Evolutionary conservation across 2,888 invertebrate species (phyloP).

Genomic region (Allophyes oxyacanthae): DNA sequence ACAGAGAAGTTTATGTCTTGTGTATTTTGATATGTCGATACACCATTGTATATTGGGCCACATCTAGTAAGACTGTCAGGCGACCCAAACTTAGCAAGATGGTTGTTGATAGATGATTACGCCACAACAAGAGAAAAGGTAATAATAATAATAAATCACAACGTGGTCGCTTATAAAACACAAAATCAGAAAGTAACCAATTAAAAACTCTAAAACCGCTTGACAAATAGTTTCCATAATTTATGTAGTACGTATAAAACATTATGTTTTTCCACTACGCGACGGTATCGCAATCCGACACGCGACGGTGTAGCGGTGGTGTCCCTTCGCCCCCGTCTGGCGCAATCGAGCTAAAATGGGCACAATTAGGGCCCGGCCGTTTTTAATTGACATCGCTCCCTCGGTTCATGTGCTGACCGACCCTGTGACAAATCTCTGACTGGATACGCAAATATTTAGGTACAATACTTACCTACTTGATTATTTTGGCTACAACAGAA

Average conservation of each 20-base stretch:
- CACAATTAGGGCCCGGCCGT: constrained; percentile 78
- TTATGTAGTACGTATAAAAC: constrained; percentile 20
- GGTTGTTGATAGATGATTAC: too few species aligned
- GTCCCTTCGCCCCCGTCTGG: constrained; percentile 62
- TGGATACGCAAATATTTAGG: constrained; percentile 27
- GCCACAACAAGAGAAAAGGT: too few species aligned
- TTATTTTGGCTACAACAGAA: constrained; percentile 1
- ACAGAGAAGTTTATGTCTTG: too few species aligned
- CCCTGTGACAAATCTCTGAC: constrained; percentile 58
- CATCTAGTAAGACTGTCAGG: too few species aligned
- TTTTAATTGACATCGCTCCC: constrained; percentile 82
- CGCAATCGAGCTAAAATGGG: constrained; percentile 78
- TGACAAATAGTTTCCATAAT: constrained; percentile 30
- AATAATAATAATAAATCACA: too few species aligned
- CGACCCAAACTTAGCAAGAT: too few species aligned
- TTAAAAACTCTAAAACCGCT: constrained; percentile 22
- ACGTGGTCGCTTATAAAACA: too few species aligned
- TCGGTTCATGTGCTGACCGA: constrained; percentile 51
- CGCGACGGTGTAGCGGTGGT: constrained; percentile 50
- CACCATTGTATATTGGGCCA: too few species aligned
- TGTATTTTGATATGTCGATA: too few species aligned
- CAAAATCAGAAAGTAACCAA: constrained; percentile 7
- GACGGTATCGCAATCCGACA: constrained; percentile 60
- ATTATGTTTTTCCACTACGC: constrained; percentile 35
- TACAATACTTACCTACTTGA: constrained; percentile 5